Percentiles rank a stretch among this genome's conserved stretches.
These are phyloP conservation scores for Colletes collaris DNA, from an alignment of 2,888 invertebrate species.

Conservation along the genomic window DNA sequence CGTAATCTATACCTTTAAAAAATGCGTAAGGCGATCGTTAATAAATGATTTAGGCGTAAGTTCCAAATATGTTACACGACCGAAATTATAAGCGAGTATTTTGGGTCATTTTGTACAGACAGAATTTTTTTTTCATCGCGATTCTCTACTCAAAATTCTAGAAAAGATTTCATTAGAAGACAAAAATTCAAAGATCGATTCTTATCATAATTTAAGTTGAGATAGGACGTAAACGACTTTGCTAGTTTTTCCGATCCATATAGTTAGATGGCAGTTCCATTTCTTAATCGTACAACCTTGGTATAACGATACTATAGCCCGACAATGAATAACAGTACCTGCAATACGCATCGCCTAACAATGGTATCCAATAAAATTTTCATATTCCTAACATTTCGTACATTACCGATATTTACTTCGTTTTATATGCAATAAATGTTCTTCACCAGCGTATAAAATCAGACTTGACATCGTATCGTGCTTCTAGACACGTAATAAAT, in stretches of 20 bases:
- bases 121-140: not conserved
- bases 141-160: not conserved
- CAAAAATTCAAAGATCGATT: constrained; percentile 18
- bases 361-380: constrained; percentile 59
- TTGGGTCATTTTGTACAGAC: too few species aligned
- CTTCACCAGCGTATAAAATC: constrained; percentile 69
- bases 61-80: not conserved
- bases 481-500: constrained; percentile 21
- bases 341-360: constrained; percentile 43
- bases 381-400: constrained; percentile 60
- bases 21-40: not conserved
- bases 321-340: constrained; percentile 55
- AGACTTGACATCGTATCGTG: constrained; percentile 63
- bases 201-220: constrained; percentile 31
- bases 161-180: not conserved
- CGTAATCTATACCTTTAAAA: not conserved
- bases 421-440: constrained; percentile 21
- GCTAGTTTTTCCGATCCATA: constrained; percentile 28
- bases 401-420: constrained; percentile 33
- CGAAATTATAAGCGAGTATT: too few species aligned
- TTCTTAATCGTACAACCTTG: constrained; percentile 54
- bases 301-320: constrained; percentile 53
- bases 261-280: constrained; percentile 63
- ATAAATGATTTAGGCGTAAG: not conserved
- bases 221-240: constrained; percentile 24